Evolutionary conservation across 2,797 vertebrate species (phyloP).

Genomic region (Erethizon dorsatum): DNA sequence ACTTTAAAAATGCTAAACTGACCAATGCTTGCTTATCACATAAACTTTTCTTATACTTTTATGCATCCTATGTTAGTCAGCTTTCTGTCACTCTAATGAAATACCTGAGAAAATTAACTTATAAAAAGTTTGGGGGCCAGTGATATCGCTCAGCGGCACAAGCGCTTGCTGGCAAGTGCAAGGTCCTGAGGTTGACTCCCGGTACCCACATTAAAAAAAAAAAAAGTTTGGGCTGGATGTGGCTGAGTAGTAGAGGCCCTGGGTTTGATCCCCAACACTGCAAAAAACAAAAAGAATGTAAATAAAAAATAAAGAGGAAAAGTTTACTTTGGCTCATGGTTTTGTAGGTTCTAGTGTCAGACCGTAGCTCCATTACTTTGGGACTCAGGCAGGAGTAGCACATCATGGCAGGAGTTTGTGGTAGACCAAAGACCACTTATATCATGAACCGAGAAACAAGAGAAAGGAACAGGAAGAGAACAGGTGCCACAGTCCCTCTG

Average conservation of each 20-base stretch:
- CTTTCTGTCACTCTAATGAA: neutral
- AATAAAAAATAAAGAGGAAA: neutral
- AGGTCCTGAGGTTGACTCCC: too few relatives aligned
- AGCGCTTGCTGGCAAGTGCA: too few relatives aligned
- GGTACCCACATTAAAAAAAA: too few relatives aligned
- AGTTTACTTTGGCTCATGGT: neutral
- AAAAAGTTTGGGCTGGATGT: neutral
- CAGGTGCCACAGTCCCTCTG: neutral
- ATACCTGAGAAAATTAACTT: too few relatives aligned
- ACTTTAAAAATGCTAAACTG: conserved; percentile 37
- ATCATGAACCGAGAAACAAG: neutral
- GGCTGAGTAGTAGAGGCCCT: neutral
- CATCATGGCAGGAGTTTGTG: neutral
- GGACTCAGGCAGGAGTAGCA: neutral
- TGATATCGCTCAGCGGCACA: too few relatives aligned
- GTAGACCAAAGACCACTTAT: neutral
- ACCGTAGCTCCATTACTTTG: neutral
- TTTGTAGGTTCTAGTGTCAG: neutral
- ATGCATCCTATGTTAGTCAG: neutral
- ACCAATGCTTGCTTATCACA: conserved; percentile 1
- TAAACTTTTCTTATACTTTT: neutral
- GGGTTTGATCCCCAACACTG: neutral
- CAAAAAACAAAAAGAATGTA: neutral
- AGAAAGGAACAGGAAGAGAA: neutral
- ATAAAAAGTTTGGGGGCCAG: too few relatives aligned